Base-by-base conservation (phyloP, 2,797 vertebrate species). In the Typhlichthys eigenmanni region DNA sequence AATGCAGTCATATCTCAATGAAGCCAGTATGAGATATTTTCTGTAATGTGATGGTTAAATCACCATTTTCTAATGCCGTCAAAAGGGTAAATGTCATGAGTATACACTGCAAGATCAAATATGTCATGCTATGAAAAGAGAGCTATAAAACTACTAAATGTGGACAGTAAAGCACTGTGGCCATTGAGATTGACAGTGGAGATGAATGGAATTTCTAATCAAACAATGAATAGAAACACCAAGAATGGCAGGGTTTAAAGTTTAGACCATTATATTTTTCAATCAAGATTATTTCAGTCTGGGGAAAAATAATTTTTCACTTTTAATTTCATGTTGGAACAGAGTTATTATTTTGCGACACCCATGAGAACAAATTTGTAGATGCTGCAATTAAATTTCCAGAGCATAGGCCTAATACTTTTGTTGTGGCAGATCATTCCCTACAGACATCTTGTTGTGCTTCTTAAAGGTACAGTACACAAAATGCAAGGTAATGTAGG, bases 331-430 rank as follows among this genome's bases (percentile, higher is more conserved):
- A 76, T 86, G 80, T 92, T 85, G 82, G 81, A 89, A 86, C 85
- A 80, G 75, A 91, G 79, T 90, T 83, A 88, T 92, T 91, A 90
- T 91, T 87, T 83, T 88, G 83, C 87, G 90, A 91, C 91, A 78
- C 90, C 86, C 91, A 67, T 47, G 91, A 90, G 92, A 90, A 85
- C 86, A 81, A 66, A 82, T 83, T 84, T 88, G 84, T 88, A 87
- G 88, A 90, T 87, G 79, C 81, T 46, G 84, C 90, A 93, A 93
- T 93, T 92, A 91, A 86, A 92, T 92, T 89, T 91, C 84, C 77
- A 64, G 79, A 88, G 89, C 85, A 92, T 88, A 38, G 34, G 34
- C 34, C 34, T 38, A 91, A 91, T 82, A 83, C 79, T 85, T 75
- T 86, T 78, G 80, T 82, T 79, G 79, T 54, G 47, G 79, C 69